Evolutionary conservation across 2,113 vertebrate genomes (phyloP), one percentile per base, ranked within the genome.

Genomic region (Piprites chloris): DNA sequence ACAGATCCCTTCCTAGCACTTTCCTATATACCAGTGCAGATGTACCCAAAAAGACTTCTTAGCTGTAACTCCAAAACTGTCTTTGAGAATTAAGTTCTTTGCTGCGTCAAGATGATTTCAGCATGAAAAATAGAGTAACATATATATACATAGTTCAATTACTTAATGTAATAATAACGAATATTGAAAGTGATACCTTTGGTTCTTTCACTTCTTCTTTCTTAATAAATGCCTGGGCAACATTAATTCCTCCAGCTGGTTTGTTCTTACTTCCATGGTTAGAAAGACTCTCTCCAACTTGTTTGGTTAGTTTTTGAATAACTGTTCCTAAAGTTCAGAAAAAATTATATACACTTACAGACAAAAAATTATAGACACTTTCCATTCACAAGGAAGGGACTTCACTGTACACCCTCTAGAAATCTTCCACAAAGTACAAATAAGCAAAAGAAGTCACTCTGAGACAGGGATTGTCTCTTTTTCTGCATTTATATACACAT

Each of bases 121-220:
- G 35, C n/a, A 69, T 15, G 11, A 9, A 77, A 79, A 79, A 74
- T 79, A 61, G n/a, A 35, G 9, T 14, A 53, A 73, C 7, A 62
- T 4, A 28, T 8, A 56, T 23, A 21, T 22, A 33, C 15, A 27
- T 35, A 59, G 13, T 61, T 71, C 14, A 41, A 42, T 73, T 83
- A 90, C 39, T 55, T 85, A 91, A 80, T 44, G 61, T 32, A 80
- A 79, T 59, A 89, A 76, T 53, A 46, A 35, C 24, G 18, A 53
- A 41, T 84, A 85, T 44, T 73, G 53, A 67, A 96, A 93, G 17
- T 6, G 18, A 92, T 94, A 99, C 99, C 98, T 98, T 98, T 4
- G 97, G 91, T 44, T 99, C 98, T 97, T 98, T 98, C 41, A 98
- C 85, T 21, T 97, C 97, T 28, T 98, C 98, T 55, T 97, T 98